Evolutionary conservation across 1,140 invertebrate genomes (phyloP).

Genomic region (Drosophila asahinai): DNA sequence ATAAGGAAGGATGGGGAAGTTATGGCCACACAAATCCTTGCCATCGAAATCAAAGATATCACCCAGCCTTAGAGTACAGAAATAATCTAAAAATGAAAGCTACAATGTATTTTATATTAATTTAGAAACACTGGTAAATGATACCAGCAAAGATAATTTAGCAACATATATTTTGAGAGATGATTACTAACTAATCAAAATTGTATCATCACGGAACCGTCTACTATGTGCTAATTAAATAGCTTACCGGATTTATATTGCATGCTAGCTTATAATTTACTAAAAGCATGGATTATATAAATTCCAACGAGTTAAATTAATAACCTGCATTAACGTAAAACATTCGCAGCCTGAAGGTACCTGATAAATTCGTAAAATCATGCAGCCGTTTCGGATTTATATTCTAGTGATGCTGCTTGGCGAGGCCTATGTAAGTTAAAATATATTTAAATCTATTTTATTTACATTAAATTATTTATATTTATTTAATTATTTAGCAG

Average conservation of each 20-base stretch:
- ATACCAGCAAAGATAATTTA: not conserved
- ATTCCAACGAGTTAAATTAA: not conserved
- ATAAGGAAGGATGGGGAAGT: too few species aligned
- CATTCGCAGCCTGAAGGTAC: not conserved
- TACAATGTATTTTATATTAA: too few species aligned
- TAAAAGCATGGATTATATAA: not conserved
- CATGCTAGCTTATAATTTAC: not conserved
- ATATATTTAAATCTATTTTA: not conserved
- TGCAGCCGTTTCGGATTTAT: not conserved
- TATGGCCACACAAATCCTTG: not conserved
- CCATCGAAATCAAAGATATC: not conserved
- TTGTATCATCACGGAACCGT: too few species aligned
- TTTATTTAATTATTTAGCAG: not conserved
- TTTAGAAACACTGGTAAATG: not conserved
- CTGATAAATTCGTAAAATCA: not conserved
- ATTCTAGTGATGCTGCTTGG: not conserved
- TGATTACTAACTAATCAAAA: too few species aligned
- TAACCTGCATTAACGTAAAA: not conserved
- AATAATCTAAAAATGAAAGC: too few species aligned
- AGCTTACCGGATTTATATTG: too few species aligned
- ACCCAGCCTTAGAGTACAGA: too few species aligned
- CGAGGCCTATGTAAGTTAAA: conserved; percentile 2
- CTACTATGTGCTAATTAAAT: not conserved
- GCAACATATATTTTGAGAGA: not conserved
- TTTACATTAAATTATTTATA: too few species aligned